Evolutionary conservation across 2,888 invertebrate genomes (phyloP).

Genomic region (Hylaea fasciaria): DNA sequence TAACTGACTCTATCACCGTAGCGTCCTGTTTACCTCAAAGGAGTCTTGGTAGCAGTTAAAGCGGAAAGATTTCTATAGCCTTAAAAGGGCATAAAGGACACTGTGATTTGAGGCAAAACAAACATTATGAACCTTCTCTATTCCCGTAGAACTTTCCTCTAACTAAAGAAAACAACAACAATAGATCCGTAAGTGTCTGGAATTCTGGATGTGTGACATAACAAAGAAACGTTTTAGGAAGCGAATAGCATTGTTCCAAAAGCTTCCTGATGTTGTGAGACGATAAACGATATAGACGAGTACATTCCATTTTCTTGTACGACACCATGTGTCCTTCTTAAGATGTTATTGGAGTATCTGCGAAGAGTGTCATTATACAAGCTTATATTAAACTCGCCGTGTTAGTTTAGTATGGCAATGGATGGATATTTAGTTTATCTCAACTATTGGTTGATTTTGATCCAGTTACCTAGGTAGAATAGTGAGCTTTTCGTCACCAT

Average conservation of each 20-base stretch:
- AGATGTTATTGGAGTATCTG: constrained; percentile 9
- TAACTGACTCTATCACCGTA: no score
- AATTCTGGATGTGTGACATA: constrained; percentile 14
- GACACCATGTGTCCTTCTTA: constrained; percentile 3
- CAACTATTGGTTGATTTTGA: no score
- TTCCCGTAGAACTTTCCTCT: not conserved
- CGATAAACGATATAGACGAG: constrained; percentile 13
- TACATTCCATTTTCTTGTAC: constrained; percentile 14
- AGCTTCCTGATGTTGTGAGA: constrained; percentile 4
- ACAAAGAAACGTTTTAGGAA: constrained; percentile 20
- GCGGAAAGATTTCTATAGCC: no score
- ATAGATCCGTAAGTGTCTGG: constrained; percentile 2
- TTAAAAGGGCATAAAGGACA: no score
- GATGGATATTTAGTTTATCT: no score
- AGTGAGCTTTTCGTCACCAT: no score
- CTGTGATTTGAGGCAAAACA: not conserved
- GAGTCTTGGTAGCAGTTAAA: no score
- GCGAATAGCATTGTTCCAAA: constrained; percentile 22
- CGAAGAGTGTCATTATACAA: not conserved
- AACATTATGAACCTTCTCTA: constrained; percentile 9
- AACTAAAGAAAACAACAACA: constrained; percentile 23
- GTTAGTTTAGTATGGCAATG: no score
- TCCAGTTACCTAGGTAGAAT: no score
- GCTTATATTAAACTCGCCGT: no score
- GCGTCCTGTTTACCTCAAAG: no score